phyloP scores from a whole-genome alignment of 2,888 invertebrate species.

The Lithodes maja region DNA sequence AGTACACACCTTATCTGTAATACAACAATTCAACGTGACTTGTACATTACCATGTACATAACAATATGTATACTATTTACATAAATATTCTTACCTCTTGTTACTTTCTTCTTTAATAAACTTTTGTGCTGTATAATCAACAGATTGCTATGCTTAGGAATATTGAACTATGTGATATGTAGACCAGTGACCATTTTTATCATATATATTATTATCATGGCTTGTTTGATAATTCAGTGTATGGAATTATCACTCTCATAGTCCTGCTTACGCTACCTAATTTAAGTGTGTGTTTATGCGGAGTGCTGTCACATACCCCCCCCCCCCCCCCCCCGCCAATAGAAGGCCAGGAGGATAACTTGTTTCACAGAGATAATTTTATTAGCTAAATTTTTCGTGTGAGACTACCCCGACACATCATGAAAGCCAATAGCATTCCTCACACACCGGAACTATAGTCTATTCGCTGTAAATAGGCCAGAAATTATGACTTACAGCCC shows the following conservation, averaged over 20 bases:
- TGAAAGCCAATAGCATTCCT: too few species aligned
- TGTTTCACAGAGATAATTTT: too few species aligned
- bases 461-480: too few species aligned
- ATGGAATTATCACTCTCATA: conserved; percentile 17
- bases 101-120: conserved; percentile 43
- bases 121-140: conserved; percentile 56
- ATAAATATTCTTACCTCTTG: conserved; percentile 45
- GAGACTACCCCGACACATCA: too few species aligned
- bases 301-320: conserved; percentile 10
- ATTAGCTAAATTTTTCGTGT: too few species aligned
- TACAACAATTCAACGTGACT: conserved; percentile 59
- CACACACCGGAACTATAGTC: too few species aligned
- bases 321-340: background rate
- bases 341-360: too few species aligned
- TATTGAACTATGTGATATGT: conserved; percentile 29
- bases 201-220: background rate
- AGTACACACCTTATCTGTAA: conserved; percentile 47
- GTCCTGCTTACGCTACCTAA: conserved; percentile 30
- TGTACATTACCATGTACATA: conserved; percentile 64
- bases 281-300: conserved; percentile 19
- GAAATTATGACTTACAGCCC: too few species aligned
- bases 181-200: conserved; percentile 30
- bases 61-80: conserved; percentile 64
- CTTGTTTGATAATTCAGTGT: background rate
- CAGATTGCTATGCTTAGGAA: conserved; percentile 55